A percentile compares a stretch with the other conserved stretches of the same genome.
Conservation (phyloP, 64 coral and sea anemone species). For the Catalaphyllia jardinei region DNA sequence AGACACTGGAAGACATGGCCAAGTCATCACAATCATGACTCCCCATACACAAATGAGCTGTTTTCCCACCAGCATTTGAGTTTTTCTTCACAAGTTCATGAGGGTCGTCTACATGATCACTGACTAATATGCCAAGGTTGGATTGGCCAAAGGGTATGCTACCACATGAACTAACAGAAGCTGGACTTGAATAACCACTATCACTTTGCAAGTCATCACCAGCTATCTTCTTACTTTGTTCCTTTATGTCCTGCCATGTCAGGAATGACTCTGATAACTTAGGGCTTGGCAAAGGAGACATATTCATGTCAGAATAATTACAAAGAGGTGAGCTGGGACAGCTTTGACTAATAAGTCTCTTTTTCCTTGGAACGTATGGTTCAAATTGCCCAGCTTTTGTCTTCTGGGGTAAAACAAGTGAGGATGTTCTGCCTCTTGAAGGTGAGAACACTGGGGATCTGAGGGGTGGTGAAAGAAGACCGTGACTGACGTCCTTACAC, state of each 20-base stretch:
- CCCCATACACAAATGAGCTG: too few species aligned
- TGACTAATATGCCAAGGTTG: neutral
- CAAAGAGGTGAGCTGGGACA: slow-evolving; percentile 25
- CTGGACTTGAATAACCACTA: slow-evolving; percentile 91
- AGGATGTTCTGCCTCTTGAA: neutral
- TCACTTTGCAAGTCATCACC: slow-evolving; percentile 67
- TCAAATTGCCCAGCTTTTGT: slow-evolving; percentile 56
- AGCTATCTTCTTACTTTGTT: slow-evolving; percentile 18
- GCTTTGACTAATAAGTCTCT: neutral
- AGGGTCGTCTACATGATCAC: slow-evolving; percentile 22
- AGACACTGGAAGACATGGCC: neutral
- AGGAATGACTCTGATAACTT: neutral
- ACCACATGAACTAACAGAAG: slow-evolving; percentile 76
- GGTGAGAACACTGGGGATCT: neutral
- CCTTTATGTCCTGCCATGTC: slow-evolving; percentile 73
- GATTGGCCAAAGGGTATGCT: neutral
- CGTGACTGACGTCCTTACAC: neutral
- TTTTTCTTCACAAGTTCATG: neutral
- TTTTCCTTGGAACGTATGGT: slow-evolving; percentile 80
- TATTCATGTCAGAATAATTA: neutral
- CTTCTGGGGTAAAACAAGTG: slow-evolving; percentile 19
- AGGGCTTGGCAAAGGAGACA: neutral
- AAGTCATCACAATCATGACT: neutral
- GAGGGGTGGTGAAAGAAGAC: neutral
- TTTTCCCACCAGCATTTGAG: neutral